Conservation (phyloP, 1,140 invertebrate genomes). For the Hypsibius dujardini region DNA sequence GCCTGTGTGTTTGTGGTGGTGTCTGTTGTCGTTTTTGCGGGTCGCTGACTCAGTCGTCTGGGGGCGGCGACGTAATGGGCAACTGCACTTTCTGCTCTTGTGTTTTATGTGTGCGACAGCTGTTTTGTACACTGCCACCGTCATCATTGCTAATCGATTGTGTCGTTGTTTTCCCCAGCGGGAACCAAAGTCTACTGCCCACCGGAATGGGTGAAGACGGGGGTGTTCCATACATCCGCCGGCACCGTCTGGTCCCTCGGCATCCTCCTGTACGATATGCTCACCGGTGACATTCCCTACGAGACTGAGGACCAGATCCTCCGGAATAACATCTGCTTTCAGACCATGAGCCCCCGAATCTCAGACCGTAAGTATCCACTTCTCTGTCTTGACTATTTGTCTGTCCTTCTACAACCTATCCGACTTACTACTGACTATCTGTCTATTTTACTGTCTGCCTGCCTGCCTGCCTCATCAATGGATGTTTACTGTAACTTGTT, state of each 20-base stretch:
- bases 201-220: conserved; percentile 47
- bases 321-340: conserved; percentile 32
- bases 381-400: background rate
- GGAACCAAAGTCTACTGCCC: conserved; percentile 47
- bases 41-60: too few relatives aligned
- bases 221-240: conserved; percentile 42
- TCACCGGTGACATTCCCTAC: conserved; percentile 53
- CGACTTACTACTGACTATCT: too few relatives aligned
- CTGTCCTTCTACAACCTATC: background rate
- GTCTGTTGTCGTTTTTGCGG: too few relatives aligned
- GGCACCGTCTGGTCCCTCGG: conserved; percentile 51
- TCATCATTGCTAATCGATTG: conserved; percentile 22
- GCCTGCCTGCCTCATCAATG: too few relatives aligned
- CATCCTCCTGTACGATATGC: conserved; percentile 50
- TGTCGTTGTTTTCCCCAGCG: conserved; percentile 31
- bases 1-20: conserved; percentile 10
- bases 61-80: too few relatives aligned
- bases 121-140: too few relatives aligned
- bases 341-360: conserved; percentile 30
- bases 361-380: conserved; percentile 13
- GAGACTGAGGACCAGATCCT: conserved; percentile 48
- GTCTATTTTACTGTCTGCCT: too few relatives aligned
- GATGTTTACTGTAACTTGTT: too few relatives aligned
- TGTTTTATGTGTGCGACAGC: too few relatives aligned
- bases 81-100: too few relatives aligned